phyloP scores from a whole-genome alignment of 2,797 vertebrate species.

The Helicolenus hilgendorfi region DNA sequence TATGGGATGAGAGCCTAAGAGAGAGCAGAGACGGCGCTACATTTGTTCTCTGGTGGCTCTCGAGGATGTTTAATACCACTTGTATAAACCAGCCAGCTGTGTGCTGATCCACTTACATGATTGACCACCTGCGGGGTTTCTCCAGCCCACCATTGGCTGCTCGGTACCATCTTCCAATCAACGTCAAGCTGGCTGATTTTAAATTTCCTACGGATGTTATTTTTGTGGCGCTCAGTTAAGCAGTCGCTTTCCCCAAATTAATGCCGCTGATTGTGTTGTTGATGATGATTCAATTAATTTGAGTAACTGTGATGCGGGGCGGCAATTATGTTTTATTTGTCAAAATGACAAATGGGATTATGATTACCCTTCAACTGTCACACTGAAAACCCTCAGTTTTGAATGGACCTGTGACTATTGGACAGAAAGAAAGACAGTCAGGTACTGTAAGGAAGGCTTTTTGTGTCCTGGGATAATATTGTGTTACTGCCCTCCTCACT shows the following conservation, averaged over 20 bases:
- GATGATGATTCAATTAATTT: conserved; percentile 60
- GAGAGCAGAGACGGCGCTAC: background rate
- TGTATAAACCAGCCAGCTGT: conserved; percentile 45
- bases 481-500: background rate
- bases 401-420: conserved; percentile 1
- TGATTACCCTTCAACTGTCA: conserved; percentile 29
- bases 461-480: conserved; percentile 28
- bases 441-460: background rate
- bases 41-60: background rate
- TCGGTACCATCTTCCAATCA: conserved; percentile 40
- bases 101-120: conserved; percentile 52
- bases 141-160: conserved; percentile 19
- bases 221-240: conserved; percentile 35
- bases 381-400: conserved; percentile 27
- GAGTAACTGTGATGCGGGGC: conserved; percentile 50
- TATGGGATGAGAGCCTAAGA: background rate
- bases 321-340: conserved; percentile 58
- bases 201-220: conserved; percentile 42
- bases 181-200: conserved; percentile 30
- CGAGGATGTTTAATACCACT: conserved; percentile 31
- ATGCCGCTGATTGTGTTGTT: conserved; percentile 40
- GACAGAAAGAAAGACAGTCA: background rate
- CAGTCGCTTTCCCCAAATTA: conserved; percentile 59
- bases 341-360: conserved; percentile 60
- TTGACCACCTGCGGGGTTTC: conserved; percentile 49